Evolutionary conservation across 2,113 vertebrate species (phyloP).

Genomic region (Pseudopodoces humilis): DNA sequence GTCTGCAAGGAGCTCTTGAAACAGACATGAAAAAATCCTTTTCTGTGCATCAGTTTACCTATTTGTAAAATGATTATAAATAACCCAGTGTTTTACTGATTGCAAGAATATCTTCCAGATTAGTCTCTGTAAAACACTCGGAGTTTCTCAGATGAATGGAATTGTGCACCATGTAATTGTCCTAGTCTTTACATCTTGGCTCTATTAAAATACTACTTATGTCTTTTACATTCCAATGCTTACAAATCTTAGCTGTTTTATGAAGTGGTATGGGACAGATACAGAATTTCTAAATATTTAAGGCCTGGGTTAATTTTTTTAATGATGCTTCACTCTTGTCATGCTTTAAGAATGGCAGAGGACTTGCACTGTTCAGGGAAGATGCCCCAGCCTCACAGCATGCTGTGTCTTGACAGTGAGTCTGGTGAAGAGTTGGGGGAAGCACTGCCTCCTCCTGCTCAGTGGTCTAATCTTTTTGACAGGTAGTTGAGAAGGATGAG

Average conservation of each 20-base stretch:
- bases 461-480: neutral
- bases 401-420: neutral
- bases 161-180: neutral
- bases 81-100: neutral
- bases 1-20: neutral
- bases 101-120: neutral
- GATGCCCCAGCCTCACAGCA: neutral
- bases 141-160: neutral
- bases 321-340: neutral
- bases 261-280: neutral
- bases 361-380: neutral
- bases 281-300: neutral
- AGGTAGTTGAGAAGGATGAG: neutral
- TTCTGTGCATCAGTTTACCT: neutral
- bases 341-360: neutral
- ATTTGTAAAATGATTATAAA: neutral
- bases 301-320: neutral
- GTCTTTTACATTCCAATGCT: neutral
- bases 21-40: neutral
- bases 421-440: neutral
- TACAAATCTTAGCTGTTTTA: neutral
- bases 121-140: neutral
- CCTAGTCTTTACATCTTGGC: neutral
- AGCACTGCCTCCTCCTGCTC: neutral
- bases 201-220: neutral